These are phyloP conservation scores for Planococcus citri DNA, from an alignment of 1,140 invertebrate genomes.

Conservation along the genomic window DNA sequence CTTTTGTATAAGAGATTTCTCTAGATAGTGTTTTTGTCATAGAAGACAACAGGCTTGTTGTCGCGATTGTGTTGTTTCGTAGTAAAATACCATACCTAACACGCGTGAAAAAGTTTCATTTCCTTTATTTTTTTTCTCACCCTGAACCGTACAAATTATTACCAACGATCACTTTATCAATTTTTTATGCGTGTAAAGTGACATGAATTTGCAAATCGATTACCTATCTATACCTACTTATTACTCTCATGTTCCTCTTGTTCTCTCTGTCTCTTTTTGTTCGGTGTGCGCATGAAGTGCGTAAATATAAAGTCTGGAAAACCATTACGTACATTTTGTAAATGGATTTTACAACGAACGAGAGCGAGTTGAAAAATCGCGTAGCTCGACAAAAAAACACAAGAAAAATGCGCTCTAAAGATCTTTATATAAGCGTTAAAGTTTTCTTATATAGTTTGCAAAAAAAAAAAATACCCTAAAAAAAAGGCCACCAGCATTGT, in stretches of 20 bases:
- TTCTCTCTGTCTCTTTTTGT: too few species aligned
- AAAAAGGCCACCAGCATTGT: too few species aligned
- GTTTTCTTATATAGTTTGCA: not conserved
- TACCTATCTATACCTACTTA: too few species aligned
- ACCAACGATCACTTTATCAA: not conserved
- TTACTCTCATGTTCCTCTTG: too few species aligned
- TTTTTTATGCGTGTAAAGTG: not conserved
- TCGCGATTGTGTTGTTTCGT: too few species aligned
- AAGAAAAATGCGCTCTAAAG: not conserved
- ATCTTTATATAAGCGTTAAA: not conserved
- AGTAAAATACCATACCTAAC: too few species aligned
- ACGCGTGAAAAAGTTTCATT: too few species aligned
- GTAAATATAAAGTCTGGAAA: not conserved
- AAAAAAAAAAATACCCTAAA: too few species aligned
- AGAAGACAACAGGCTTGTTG: too few species aligned
- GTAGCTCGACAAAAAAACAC: not conserved
- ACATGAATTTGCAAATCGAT: not conserved
- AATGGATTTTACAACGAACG: not conserved
- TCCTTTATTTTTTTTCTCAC: too few species aligned
- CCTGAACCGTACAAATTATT: not conserved
- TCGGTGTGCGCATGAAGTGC: not conserved
- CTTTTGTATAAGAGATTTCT: too few species aligned
- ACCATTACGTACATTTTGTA: slow-evolving; percentile 7
- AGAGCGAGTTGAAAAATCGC: not conserved
- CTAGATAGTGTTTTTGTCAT: too few species aligned